Evolutionary conservation across 2,888 invertebrate genomes (phyloP).

Genomic region (Anodontia alba): DNA sequence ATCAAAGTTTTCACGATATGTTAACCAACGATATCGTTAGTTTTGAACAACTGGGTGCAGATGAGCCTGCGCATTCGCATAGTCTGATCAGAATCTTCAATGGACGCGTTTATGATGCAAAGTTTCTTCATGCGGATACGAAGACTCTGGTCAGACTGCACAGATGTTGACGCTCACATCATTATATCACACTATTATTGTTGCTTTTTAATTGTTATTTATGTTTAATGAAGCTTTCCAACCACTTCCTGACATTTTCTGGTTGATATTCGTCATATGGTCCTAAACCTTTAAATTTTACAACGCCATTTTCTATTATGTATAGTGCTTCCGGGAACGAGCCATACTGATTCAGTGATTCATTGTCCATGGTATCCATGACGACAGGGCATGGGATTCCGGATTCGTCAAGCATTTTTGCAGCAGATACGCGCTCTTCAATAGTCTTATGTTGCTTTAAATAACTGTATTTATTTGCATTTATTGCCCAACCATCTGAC

Average conservation of each 20-base stretch:
- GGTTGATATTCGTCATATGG: slow-evolving; percentile 32
- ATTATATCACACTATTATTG: no score
- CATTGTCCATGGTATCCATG: slow-evolving; percentile 71
- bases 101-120: no score
- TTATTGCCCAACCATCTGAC: slow-evolving; percentile 74
- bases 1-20: no score
- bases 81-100: no score
- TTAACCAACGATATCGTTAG: no score
- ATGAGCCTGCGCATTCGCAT: no score
- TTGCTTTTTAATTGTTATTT: background rate
- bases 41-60: no score
- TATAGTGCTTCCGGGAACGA: slow-evolving; percentile 74
- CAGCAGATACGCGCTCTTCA: slow-evolving; percentile 67
- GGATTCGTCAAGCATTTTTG: slow-evolving; percentile 43
- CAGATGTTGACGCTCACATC: no score
- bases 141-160: no score
- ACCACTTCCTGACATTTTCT: slow-evolving; percentile 10
- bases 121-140: no score
- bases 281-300: slow-evolving; percentile 67
- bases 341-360: slow-evolving; percentile 66
- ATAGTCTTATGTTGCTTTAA: slow-evolving; percentile 64
- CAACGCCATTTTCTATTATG: slow-evolving; percentile 63
- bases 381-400: slow-evolving; percentile 63
- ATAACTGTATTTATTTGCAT: slow-evolving; percentile 51
- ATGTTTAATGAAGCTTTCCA: background rate